Conservation (phyloP, 2,113 vertebrate genomes). For the Notothenia rossii region DNA sequence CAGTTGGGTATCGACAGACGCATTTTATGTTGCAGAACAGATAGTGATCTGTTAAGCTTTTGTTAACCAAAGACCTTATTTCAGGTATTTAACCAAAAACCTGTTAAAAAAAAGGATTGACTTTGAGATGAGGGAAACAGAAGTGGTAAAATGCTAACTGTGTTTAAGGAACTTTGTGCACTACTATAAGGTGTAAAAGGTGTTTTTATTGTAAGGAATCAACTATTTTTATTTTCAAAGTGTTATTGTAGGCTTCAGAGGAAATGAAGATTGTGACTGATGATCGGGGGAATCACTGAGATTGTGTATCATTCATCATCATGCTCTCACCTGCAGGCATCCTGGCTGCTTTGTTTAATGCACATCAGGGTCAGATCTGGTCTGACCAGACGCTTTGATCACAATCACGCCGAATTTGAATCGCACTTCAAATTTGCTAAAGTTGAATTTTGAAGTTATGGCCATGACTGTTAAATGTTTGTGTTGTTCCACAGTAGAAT, state of each 20-base stretch:
- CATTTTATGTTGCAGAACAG: no score
- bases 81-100: no score
- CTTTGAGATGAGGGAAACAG: no score
- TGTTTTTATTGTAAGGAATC: no score
- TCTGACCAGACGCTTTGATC: constrained; percentile 34
- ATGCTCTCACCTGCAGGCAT: constrained; percentile 64
- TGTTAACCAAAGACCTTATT: no score
- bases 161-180: no score
- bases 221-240: no score
- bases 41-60: no score
- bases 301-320: constrained; percentile 47
- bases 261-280: not conserved
- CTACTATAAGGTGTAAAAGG: no score
- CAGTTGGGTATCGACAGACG: no score
- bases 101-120: no score
- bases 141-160: no score
- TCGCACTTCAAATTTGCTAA: constrained; percentile 59
- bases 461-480: constrained; percentile 48
- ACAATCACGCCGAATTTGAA: constrained; percentile 52
- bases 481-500: not conserved
- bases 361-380: constrained; percentile 40
- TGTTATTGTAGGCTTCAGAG: not conserved
- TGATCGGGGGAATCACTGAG: constrained; percentile 3
- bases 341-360: constrained; percentile 46
- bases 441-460: constrained; percentile 19